Base-by-base conservation (phyloP, 2,797 vertebrate species). In the Zalophus californianus region DNA sequence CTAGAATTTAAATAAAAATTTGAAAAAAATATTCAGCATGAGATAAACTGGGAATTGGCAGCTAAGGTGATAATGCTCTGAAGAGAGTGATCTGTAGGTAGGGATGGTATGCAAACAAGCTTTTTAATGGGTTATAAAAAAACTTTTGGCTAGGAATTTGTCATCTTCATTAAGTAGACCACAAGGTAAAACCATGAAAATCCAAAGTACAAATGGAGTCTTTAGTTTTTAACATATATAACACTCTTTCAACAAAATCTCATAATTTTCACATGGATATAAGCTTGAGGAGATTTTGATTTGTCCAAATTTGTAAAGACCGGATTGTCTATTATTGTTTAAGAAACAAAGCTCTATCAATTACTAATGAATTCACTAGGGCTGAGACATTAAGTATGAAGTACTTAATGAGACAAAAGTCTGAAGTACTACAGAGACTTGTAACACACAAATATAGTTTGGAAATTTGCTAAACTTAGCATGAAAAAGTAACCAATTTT, bases 251-350 rank as follows among this genome's bases (percentile, higher is more conserved):
- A 70, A 89, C 12, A 82, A 92, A 86, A 77, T 92, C 72, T 70
- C 21, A 64, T 84, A 62, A 2, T 18, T 79, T 95, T 94, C 72
- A n/a, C 66, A 88, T 73, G 54, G 35, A 27, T 89, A 88, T 56
- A 90, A 88, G 29, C 41, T 64, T 35, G 25, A 86, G 41, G 41
- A 92, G 50, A 52, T 86, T 90, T 83, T 95, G 41, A 52, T 88
- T 93, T 92, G 38, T 92, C 38, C 64, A 14, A 87, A 41, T 93
- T 89, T 94, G 1, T 96, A 66, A 80, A 84, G 32, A 48, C 87
- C 96, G 77, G 18, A 68, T 18, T 95, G 6, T 88, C 70, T 93
- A 32, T 91, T 72, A 21, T 7, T 56, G 6, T 56, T 21, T 56
- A 91, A 41, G 32, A 93, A 87, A 58, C 66, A 52, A 86, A 66